phyloP scores from a whole-genome alignment of 2,888 invertebrate species.

The Brachyopa scutellaris region DNA sequence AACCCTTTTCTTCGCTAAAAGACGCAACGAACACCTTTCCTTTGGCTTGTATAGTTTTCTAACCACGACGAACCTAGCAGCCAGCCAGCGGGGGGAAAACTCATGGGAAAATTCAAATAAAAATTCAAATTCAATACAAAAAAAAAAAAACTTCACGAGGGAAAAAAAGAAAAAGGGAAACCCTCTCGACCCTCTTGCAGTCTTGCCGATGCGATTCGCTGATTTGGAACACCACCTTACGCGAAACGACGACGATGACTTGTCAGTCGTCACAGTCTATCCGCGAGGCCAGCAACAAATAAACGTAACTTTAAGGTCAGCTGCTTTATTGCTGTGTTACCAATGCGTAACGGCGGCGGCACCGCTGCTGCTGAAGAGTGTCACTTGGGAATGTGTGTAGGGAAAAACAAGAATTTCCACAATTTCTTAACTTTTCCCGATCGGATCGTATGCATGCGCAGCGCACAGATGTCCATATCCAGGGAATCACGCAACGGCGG shows the following conservation, averaged over 20 bases:
- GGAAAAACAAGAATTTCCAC: constrained; percentile 60
- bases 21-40: constrained; percentile 61
- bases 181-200: constrained; percentile 23
- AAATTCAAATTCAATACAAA: constrained; percentile 53
- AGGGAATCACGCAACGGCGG: constrained; percentile 66
- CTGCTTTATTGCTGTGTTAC: constrained; percentile 50
- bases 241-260: constrained; percentile 47
- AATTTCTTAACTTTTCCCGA: constrained; percentile 46
- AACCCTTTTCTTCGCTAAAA: constrained; percentile 32
- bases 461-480: constrained; percentile 68
- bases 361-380: constrained; percentile 14
- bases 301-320: constrained; percentile 63
- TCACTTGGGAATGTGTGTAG: constrained; percentile 16
- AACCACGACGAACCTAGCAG: constrained; percentile 1
- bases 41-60: too few species aligned
- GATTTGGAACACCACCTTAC: constrained; percentile 73
- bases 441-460: background rate
- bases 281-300: constrained; percentile 41
- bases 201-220: constrained; percentile 59
- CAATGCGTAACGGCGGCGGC: constrained; percentile 58
- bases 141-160: constrained; percentile 38
- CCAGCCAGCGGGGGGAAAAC: too few species aligned
- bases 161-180: constrained; percentile 34
- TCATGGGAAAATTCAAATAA: constrained; percentile 66
- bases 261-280: constrained; percentile 28